Conservation (phyloP, 2,113 vertebrate genomes). For the Dipodomys ordii region DNA sequence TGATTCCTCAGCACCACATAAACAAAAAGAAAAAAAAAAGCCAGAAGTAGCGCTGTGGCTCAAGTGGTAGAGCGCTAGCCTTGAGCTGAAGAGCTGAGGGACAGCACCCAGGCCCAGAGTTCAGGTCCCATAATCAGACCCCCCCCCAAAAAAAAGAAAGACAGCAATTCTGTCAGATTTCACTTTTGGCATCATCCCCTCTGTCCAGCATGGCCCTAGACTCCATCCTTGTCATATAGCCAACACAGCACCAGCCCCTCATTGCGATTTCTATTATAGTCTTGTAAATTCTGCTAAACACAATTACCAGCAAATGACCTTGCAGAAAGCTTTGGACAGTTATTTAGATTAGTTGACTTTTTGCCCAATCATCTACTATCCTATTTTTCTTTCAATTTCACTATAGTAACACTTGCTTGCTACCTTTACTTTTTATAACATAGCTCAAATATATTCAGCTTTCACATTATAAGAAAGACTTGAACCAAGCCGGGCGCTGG, state of each 20-base stretch:
- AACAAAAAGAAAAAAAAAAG: no score
- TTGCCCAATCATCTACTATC: background rate
- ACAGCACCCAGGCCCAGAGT: no score
- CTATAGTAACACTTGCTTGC: slow-evolving; percentile 56
- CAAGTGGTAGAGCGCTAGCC: no score
- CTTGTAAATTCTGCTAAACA: slow-evolving; percentile 39
- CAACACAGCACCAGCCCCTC: background rate
- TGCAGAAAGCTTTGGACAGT: background rate
- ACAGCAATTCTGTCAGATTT: background rate
- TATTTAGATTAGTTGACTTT: slow-evolving; percentile 19
- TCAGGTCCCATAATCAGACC: no score
- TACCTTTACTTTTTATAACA: background rate
- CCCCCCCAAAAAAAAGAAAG: no score
- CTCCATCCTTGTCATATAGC: background rate
- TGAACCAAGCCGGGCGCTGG: no score
- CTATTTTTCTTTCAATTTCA: slow-evolving; percentile 62
- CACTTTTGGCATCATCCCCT: background rate
- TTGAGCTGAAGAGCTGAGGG: no score
- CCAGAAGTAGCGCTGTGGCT: no score
- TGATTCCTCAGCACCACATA: no score
- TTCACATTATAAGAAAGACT: slow-evolving; percentile 59
- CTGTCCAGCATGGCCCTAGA: background rate
- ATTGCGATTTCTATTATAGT: background rate
- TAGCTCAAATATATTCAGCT: slow-evolving; percentile 56
- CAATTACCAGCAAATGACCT: background rate